Conservation (phyloP, 2,113 vertebrate species). For the Cyprinodon brontotheroides region DNA sequence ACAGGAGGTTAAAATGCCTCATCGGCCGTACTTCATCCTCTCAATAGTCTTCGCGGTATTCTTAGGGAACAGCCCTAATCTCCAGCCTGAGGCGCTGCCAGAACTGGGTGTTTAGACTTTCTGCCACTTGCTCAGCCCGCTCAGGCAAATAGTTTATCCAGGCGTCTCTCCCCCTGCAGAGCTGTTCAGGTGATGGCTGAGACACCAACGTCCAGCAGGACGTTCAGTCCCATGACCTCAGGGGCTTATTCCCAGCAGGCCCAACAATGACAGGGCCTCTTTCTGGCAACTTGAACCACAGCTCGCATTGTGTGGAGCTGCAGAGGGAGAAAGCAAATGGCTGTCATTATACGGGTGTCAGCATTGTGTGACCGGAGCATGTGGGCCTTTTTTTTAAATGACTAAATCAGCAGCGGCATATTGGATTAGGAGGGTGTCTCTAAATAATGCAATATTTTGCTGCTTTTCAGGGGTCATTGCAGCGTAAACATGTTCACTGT, state of each 20-base stretch:
- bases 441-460: background rate
- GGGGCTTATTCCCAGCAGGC: constrained; percentile 23
- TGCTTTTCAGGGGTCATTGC: background rate
- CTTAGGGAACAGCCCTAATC: constrained; percentile 60
- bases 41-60: constrained; percentile 47
- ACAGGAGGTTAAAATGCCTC: constrained; percentile 15
- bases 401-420: constrained; percentile 14
- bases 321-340: constrained; percentile 6
- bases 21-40: constrained; percentile 62
- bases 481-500: background rate
- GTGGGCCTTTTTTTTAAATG: constrained; percentile 17
- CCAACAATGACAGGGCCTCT: constrained; percentile 38
- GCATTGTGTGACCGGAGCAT: constrained; percentile 38
- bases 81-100: constrained; percentile 11
- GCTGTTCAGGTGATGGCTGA: constrained; percentile 8
- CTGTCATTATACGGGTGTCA: constrained; percentile 27
- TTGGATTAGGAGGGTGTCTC: constrained; percentile 3
- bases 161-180: background rate
- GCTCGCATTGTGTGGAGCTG: constrained; percentile 27
- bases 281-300: constrained; percentile 7
- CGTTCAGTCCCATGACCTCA: constrained; percentile 18
- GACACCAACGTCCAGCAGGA: constrained; percentile 2
- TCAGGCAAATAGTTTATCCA: constrained; percentile 28
- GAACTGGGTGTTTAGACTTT: constrained; percentile 17
- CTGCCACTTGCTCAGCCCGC: constrained; percentile 11